A percentile compares a stretch with the other conserved stretches of the same genome.
phyloP scores from a whole-genome alignment of 2,113 vertebrate genomes.

The Aptenodytes forsteri region DNA sequence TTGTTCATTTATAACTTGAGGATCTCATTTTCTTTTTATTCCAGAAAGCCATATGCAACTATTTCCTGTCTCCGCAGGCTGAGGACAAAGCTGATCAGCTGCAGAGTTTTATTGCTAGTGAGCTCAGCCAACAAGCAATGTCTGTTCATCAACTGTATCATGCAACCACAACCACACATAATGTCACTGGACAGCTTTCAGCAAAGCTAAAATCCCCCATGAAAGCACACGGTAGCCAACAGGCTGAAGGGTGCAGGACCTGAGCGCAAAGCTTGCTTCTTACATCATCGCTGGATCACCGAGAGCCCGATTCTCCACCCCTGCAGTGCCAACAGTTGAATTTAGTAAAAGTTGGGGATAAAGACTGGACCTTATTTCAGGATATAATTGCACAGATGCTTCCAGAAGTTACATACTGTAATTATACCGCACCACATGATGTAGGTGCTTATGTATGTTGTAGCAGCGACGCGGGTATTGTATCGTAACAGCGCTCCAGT shows the following conservation, averaged over 20 bases:
- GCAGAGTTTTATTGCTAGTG: not conserved
- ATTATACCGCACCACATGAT: not conserved
- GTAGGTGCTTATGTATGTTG: too few relatives aligned
- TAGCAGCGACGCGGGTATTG: not conserved
- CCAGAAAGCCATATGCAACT: not conserved
- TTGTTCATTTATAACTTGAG: not conserved
- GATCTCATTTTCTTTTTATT: not conserved
- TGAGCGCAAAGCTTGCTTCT: not conserved
- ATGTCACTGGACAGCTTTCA: not conserved
- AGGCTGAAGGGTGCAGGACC: not conserved
- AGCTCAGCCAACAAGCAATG: not conserved
- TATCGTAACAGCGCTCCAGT: not conserved
- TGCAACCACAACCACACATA: not conserved
- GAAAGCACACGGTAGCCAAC: not conserved
- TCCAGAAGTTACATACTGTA: not conserved
- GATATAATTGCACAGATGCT: not conserved
- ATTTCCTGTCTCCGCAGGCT: not conserved
- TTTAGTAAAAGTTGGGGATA: not conserved
- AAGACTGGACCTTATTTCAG: not conserved
- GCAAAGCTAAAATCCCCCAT: not conserved
- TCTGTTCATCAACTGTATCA: not conserved
- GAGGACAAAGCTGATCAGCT: not conserved
- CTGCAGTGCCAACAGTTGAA: not conserved
- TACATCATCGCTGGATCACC: rapidly evolving
- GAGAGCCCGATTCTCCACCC: not conserved